These are phyloP conservation scores for Nycticryphes semicollaris DNA, from an alignment of 2,113 vertebrate genomes.

Conservation along the genomic window DNA sequence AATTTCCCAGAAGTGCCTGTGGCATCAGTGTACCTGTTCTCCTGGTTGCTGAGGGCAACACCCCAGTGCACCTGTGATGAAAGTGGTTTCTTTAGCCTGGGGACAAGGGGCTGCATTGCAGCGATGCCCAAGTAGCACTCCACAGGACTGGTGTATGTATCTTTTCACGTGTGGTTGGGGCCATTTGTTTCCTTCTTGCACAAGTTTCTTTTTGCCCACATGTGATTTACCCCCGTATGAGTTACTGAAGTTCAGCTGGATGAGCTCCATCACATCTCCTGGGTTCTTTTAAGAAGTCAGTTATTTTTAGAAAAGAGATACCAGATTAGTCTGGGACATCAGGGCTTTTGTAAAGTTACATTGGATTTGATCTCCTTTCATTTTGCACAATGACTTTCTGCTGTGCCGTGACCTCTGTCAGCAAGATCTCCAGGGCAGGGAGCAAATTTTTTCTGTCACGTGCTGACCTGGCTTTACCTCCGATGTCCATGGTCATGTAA, in stretches of 20 bases:
- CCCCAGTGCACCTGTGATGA: not conserved
- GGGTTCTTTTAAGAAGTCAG: not conserved
- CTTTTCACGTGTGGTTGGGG: rapidly evolving
- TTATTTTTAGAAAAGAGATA: conserved; percentile 1
- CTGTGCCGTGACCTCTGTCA: not conserved
- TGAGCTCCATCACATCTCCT: not conserved
- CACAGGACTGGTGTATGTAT: rapidly evolving
- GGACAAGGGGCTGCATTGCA: not conserved
- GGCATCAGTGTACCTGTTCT: rapidly evolving
- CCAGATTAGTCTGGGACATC: not conserved
- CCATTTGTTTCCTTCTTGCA: not conserved
- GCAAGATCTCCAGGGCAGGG: not conserved
- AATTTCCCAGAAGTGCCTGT: not conserved
- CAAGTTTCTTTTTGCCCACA: not conserved
- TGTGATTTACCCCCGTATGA: not conserved
- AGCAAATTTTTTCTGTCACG: not conserved
- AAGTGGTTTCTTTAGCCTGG: rapidly evolving
- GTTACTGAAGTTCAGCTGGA: not conserved
- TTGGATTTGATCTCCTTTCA: conserved; percentile 13
- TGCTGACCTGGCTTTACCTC: not conserved
- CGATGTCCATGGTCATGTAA: rapidly evolving
- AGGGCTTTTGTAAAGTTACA: not conserved
- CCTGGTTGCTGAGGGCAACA: not conserved
- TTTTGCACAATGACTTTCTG: not conserved
- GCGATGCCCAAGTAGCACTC: not conserved